A percentile compares a stretch with the other conserved stretches of the same genome.
phyloP scores from a whole-genome alignment of 2,888 invertebrate genomes.

The Apodemia mormo region DNA sequence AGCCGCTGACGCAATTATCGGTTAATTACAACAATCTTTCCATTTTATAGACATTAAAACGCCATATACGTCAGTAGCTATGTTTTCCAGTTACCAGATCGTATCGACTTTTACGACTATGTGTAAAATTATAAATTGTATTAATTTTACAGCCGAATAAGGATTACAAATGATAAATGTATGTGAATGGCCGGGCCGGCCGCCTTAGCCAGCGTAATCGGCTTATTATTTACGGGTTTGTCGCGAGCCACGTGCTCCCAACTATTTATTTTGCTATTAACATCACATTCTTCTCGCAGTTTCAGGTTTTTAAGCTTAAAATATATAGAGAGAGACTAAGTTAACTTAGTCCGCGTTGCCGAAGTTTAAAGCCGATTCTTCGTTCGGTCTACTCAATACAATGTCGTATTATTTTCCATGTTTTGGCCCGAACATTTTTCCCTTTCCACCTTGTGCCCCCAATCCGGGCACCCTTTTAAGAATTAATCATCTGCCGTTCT shows the following conservation, averaged over 20 bases:
- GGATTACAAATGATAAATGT: slow-evolving; percentile 17
- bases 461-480: no score
- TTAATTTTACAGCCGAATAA: slow-evolving; percentile 16
- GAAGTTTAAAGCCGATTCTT: no score
- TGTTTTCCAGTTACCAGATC: slow-evolving; percentile 10
- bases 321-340: neutral
- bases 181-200: neutral
- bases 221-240: slow-evolving; percentile 2
- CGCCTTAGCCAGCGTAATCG: slow-evolving; percentile 2
- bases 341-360: no score
- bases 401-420: no score
- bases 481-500: no score
- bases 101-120: slow-evolving; percentile 10
- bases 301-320: neutral
- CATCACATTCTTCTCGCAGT: neutral
- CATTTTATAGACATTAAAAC: slow-evolving; percentile 4
- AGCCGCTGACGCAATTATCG: neutral
- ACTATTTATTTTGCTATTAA: neutral
- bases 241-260: neutral
- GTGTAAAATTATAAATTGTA: slow-evolving; percentile 15
- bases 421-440: no score
- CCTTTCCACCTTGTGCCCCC: no score
- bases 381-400: no score
- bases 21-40: slow-evolving; percentile 1
- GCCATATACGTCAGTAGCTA: slow-evolving; percentile 14